Evolutionary conservation across 2,888 invertebrate genomes (phyloP).

Genomic region (Orthosia cruda): DNA sequence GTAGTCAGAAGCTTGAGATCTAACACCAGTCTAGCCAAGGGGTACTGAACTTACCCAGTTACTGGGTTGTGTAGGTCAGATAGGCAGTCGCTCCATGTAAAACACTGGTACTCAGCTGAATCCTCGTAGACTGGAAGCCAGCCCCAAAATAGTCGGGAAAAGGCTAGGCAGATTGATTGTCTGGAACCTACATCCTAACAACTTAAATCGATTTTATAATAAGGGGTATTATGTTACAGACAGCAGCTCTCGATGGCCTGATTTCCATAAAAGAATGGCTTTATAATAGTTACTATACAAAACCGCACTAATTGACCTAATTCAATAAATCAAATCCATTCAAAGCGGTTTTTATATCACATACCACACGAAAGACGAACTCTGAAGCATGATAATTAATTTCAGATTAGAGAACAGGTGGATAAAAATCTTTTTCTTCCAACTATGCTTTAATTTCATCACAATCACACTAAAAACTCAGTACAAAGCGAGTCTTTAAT

Average conservation of each 20-base stretch:
- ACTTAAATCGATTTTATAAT: background rate
- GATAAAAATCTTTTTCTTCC: background rate
- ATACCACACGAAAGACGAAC: conserved; percentile 4
- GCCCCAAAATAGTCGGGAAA: too few species aligned
- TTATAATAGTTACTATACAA: conserved; percentile 6
- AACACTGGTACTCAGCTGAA: too few species aligned
- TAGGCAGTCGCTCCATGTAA: too few species aligned
- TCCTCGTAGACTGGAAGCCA: too few species aligned
- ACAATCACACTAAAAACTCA: too few species aligned
- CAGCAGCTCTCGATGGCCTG: background rate
- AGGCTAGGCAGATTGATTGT: too few species aligned
- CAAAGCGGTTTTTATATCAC: conserved; percentile 13
- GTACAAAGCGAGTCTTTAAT: too few species aligned
- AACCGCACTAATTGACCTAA: background rate
- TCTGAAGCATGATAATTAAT: conserved; percentile 9
- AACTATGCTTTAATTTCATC: too few species aligned
- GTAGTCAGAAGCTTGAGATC: too few species aligned
- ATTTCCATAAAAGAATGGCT: conserved; percentile 5
- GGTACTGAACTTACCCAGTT: too few species aligned
- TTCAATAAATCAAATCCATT: conserved; percentile 22
- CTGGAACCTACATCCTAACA: background rate
- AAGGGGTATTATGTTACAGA: background rate
- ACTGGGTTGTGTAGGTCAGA: too few species aligned
- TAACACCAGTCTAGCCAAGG: too few species aligned
- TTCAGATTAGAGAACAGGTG: conserved; percentile 1